phyloP scores from a whole-genome alignment of 2,888 invertebrate species.

The Drosophila antonietae region DNA sequence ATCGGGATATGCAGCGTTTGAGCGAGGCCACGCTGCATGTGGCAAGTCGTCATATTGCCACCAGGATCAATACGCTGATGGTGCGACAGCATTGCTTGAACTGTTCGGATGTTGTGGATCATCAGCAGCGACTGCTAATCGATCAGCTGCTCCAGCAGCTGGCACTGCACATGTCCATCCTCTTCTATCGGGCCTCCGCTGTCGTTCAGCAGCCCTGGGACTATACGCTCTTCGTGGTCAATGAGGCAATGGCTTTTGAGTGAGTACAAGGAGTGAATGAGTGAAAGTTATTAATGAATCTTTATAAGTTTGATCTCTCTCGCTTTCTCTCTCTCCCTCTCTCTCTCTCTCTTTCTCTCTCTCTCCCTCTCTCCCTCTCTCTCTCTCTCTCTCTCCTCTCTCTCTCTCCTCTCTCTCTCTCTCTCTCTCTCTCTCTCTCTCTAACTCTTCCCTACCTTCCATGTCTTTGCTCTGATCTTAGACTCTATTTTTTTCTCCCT shows the following conservation, averaged over 20 bases:
- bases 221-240: slow-evolving; percentile 76
- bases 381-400: too few relatives aligned
- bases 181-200: slow-evolving; percentile 38
- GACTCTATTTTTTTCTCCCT: not conserved
- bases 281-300: not conserved
- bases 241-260: slow-evolving; percentile 59
- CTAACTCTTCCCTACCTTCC: too few relatives aligned
- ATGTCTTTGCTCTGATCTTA: too few relatives aligned
- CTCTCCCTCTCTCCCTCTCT: not conserved
- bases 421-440: not conserved
- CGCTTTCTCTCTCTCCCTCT: not conserved
- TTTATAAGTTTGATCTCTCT: not conserved
- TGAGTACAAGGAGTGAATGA: slow-evolving; percentile 40
- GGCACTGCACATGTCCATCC: slow-evolving; percentile 49
- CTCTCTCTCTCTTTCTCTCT: not conserved
- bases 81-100: slow-evolving; percentile 57
- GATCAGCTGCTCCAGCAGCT: slow-evolving; percentile 58
- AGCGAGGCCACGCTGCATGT: slow-evolving; percentile 48
- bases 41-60: slow-evolving; percentile 58
- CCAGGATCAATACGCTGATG: slow-evolving; percentile 67
- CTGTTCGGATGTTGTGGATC: slow-evolving; percentile 4
- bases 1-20: slow-evolving; percentile 29
- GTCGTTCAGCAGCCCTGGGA: slow-evolving; percentile 53
- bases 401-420: not conserved
- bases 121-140: slow-evolving; percentile 57